These are phyloP conservation scores for Chrysocyon brachyurus DNA, from an alignment of 2,797 vertebrate genomes.

Conservation along the genomic window DNA sequence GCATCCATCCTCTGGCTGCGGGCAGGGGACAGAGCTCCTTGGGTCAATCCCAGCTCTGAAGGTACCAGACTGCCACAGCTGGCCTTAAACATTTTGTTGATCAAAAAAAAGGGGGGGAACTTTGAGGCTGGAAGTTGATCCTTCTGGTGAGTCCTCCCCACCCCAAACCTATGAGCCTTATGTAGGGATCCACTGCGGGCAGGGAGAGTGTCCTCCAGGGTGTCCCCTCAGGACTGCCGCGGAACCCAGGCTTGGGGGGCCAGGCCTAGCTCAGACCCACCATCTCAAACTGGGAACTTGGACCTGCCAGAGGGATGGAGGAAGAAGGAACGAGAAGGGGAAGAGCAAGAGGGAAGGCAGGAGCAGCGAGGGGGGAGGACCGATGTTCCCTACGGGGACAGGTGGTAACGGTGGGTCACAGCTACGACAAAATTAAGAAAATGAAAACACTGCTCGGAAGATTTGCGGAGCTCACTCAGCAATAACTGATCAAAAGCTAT, in stretches of 20 bases:
- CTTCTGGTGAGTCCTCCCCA: background rate
- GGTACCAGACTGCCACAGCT: background rate
- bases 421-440: slow-evolving; percentile 87
- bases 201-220: background rate
- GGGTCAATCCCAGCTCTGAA: background rate
- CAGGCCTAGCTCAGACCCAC: slow-evolving; percentile 49
- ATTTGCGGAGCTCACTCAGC: slow-evolving; percentile 87
- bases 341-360: background rate
- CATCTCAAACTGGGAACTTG: slow-evolving; percentile 39
- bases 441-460: slow-evolving; percentile 86
- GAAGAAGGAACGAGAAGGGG: background rate
- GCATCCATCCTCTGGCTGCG: background rate
- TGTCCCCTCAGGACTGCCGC: background rate
- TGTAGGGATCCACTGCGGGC: background rate
- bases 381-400: slow-evolving; percentile 80
- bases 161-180: background rate
- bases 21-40: background rate
- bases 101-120: background rate
- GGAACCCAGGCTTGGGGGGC: background rate
- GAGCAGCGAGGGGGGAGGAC: background rate
- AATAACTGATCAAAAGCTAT: slow-evolving; percentile 87
- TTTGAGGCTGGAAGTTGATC: background rate
- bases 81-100: background rate
- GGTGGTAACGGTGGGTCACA: slow-evolving; percentile 87
- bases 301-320: slow-evolving; percentile 55